Conservation (phyloP, 2,888 invertebrate genomes). For the Philhelius pedissequus region DNA sequence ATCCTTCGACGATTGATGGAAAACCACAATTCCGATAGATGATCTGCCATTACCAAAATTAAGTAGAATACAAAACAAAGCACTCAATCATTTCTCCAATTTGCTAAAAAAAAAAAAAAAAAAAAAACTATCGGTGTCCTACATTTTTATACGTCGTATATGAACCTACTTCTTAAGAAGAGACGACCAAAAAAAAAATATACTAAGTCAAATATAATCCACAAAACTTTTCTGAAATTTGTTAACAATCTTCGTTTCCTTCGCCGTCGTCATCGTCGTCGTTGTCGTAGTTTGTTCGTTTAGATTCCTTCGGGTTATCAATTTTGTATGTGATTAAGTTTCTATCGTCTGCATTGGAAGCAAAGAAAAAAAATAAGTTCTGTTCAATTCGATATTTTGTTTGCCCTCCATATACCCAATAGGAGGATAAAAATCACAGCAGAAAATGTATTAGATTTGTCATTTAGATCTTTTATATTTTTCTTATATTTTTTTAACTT, state of each 20-base stretch:
- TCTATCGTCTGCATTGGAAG: slow-evolving; percentile 34
- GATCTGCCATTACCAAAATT: slow-evolving; percentile 17
- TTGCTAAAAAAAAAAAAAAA: background rate
- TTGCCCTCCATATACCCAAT: background rate
- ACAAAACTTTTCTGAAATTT: slow-evolving; percentile 22
- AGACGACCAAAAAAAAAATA: background rate
- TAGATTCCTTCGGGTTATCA: slow-evolving; percentile 30
- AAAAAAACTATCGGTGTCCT: background rate
- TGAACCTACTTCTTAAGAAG: background rate
- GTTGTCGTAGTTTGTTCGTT: background rate
- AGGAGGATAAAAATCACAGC: slow-evolving; percentile 21
- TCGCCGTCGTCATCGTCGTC: background rate
- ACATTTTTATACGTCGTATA: background rate
- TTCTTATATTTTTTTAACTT: background rate
- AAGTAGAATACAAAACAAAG: slow-evolving; percentile 19
- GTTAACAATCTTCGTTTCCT: background rate
- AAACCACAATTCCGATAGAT: background rate
- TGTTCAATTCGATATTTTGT: background rate
- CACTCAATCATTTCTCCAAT: slow-evolving; percentile 38
- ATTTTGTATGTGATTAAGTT: slow-evolving; percentile 56
- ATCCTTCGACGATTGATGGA: slow-evolving; percentile 1
- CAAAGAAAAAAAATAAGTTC: background rate
- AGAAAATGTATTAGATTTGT: slow-evolving; percentile 48
- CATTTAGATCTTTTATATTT: slow-evolving; percentile 11
- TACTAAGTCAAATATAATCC: background rate